A percentile compares a stretch with the other conserved stretches of the same genome.
Evolutionary conservation across 2,113 vertebrate genomes (phyloP).

Genomic region (Notechis scutatus): DNA sequence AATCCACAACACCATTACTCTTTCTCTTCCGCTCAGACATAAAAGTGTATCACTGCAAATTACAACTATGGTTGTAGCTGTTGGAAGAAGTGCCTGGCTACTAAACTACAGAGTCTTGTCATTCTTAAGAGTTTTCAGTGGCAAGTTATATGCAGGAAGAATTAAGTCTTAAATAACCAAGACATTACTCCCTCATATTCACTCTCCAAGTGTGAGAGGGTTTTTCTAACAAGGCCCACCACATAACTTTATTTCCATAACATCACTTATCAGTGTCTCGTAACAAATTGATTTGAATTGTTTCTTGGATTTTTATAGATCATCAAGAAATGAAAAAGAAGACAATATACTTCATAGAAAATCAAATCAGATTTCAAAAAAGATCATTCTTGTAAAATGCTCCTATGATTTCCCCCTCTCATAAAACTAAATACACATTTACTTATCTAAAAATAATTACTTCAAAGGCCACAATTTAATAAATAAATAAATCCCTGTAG

Average conservation of each 20-base stretch:
- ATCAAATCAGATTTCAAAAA: slow-evolving; percentile 40
- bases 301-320: slow-evolving; percentile 27
- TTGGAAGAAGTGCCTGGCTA: background rate
- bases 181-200: background rate
- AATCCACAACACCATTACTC: background rate
- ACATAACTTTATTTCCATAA: slow-evolving; percentile 37
- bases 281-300: slow-evolving; percentile 47
- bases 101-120: background rate
- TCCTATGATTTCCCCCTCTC: background rate
- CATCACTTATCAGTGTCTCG: slow-evolving; percentile 46
- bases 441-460: slow-evolving; percentile 37
- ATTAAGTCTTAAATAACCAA: background rate
- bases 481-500: slow-evolving; percentile 14
- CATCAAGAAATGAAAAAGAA: slow-evolving; percentile 52
- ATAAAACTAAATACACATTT: slow-evolving; percentile 38
- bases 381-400: slow-evolving; percentile 32
- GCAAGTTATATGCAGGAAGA: background rate
- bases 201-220: background rate
- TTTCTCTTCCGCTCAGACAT: background rate
- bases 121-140: background rate
- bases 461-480: slow-evolving; percentile 20
- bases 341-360: background rate
- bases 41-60: background rate
- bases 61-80: background rate
- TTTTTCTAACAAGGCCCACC: background rate